Conservation (phyloP, 2,113 vertebrate genomes). For the Melanostigma gelatinosum region DNA sequence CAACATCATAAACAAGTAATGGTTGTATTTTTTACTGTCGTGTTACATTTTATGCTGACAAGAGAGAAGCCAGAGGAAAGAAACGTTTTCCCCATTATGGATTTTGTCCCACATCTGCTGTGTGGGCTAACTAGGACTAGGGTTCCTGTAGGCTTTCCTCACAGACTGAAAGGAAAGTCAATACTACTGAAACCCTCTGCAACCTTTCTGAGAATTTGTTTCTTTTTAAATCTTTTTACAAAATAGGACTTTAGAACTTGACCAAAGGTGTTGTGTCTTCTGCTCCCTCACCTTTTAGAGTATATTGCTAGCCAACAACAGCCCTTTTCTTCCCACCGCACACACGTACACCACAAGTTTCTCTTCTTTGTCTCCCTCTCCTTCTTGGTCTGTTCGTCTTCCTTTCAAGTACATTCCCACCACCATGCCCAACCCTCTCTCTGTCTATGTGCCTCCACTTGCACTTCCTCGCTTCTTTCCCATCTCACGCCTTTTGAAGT, state of each 20-base stretch:
- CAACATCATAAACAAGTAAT: conserved; percentile 75
- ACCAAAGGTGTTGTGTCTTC: conserved; percentile 64
- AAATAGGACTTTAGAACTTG: conserved; percentile 68
- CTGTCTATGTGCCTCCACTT: conserved; percentile 66
- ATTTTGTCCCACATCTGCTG: conserved; percentile 53
- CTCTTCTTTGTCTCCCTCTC: conserved; percentile 56
- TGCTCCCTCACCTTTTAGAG: conserved; percentile 49
- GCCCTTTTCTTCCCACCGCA: conserved; percentile 40
- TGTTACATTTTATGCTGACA: conserved; percentile 74
- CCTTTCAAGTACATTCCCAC: conserved; percentile 71
- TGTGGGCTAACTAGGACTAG: conserved; percentile 49
- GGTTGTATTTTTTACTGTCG: conserved; percentile 72
- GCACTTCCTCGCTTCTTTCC: conserved; percentile 67
- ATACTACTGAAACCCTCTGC: conserved; percentile 64
- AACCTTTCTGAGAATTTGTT: conserved; percentile 60
- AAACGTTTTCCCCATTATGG: conserved; percentile 60
- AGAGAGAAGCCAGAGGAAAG: conserved; percentile 56
- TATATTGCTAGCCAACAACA: conserved; percentile 61
- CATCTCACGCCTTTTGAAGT: conserved; percentile 77
- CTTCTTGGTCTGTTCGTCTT: conserved; percentile 56
- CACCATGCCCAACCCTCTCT: conserved; percentile 37
- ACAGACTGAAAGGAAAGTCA: conserved; percentile 63
- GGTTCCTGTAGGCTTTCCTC: conserved; percentile 63
- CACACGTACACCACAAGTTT: conserved; percentile 14
- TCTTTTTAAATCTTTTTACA: conserved; percentile 18